A percentile compares a stretch with the other conserved stretches of the same genome.
These are phyloP conservation scores for Mycteria americana DNA, from an alignment of 2,797 vertebrate species.

Conservation along the genomic window DNA sequence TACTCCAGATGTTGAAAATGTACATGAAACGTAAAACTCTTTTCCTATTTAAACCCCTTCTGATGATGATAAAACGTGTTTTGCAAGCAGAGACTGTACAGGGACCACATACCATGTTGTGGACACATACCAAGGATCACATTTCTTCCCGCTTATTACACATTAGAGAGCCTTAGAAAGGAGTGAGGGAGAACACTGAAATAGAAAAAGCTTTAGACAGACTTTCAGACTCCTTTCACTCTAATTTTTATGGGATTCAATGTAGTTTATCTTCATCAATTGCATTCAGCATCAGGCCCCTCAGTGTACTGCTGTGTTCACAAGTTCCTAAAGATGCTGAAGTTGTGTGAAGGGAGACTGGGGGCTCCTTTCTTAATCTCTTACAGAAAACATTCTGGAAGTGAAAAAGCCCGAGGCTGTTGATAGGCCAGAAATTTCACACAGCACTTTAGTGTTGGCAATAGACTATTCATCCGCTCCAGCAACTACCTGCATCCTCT, in stretches of 20 bases:
- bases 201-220: not conserved
- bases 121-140: not conserved
- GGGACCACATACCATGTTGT: not conserved
- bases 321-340: not conserved
- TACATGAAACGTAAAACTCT: not conserved
- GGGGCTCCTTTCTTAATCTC: not conserved
- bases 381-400: not conserved
- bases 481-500: not conserved
- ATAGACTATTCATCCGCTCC: not conserved
- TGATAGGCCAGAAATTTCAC: not conserved
- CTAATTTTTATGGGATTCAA: not conserved
- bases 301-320: not conserved
- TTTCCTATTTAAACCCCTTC: not conserved
- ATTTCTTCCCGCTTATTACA: not conserved
- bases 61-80: not conserved
- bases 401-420: not conserved
- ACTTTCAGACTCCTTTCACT: not conserved
- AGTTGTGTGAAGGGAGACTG: not conserved
- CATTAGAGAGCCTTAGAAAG: not conserved
- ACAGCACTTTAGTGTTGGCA: not conserved
- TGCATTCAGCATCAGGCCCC: not conserved
- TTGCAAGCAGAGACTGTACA: not conserved
- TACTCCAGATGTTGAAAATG: not conserved
- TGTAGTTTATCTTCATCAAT: not conserved
- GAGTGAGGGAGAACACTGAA: not conserved